Evolutionary conservation across 2,113 vertebrate species (phyloP).

Genomic region (Acanthisitta chloris): DNA sequence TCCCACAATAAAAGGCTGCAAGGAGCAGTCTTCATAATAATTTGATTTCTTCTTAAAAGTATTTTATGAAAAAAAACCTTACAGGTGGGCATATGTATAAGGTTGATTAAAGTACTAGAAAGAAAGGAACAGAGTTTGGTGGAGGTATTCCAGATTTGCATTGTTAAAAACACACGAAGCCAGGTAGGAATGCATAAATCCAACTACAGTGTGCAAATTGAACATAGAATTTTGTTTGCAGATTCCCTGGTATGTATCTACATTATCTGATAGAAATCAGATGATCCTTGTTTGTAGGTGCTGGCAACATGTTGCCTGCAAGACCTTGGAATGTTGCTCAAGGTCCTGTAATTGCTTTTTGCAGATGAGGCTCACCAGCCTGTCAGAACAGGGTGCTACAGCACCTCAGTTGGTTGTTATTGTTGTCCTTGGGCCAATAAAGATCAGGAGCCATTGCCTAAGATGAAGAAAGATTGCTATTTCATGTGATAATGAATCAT

Average conservation of each 20-base stretch:
- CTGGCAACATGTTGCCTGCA: neutral
- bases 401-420: neutral
- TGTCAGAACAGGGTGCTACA: neutral
- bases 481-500: neutral
- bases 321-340: neutral
- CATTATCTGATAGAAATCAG: neutral
- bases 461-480: neutral
- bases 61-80: neutral
- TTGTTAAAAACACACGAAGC: too few relatives aligned
- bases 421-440: neutral
- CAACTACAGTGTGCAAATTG: too few relatives aligned
- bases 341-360: neutral
- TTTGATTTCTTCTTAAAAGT: neutral
- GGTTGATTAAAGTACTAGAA: too few relatives aligned
- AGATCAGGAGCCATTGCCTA: neutral
- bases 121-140: too few relatives aligned
- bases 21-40: neutral
- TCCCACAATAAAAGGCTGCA: neutral
- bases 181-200: too few relatives aligned
- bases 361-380: neutral
- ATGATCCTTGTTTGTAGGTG: neutral
- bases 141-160: too few relatives aligned
- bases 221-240: too few relatives aligned
- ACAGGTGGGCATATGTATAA: too few relatives aligned
- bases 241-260: too few relatives aligned